phyloP scores from a whole-genome alignment of 2,888 invertebrate genomes.

The Pseudococcus viburni region DNA sequence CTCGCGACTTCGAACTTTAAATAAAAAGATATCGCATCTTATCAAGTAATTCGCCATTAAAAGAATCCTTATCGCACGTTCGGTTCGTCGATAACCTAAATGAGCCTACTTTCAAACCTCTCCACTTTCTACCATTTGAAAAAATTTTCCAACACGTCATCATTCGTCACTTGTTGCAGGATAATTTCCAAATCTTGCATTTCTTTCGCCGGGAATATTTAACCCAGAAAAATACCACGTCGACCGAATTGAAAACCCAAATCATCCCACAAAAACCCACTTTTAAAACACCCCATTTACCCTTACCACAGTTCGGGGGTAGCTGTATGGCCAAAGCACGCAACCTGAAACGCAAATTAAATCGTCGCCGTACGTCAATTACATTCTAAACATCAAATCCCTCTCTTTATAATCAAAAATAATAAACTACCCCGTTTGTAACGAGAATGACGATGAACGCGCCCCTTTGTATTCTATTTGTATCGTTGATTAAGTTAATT shows the following conservation, averaged over 20 bases:
- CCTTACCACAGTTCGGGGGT: not conserved
- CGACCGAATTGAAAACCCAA: not conserved
- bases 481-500: slow-evolving; percentile 56
- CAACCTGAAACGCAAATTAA: slow-evolving; percentile 42
- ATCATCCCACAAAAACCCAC: not conserved
- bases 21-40: not conserved
- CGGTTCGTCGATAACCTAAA: not conserved
- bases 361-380: slow-evolving; percentile 44
- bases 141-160: slow-evolving; percentile 8
- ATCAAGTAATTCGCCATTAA: slow-evolving; percentile 37
- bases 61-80: slow-evolving; percentile 16
- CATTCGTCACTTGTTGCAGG: not conserved
- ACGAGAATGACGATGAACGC: slow-evolving; percentile 21
- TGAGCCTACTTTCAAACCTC: not conserved
- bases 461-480: slow-evolving; percentile 49
- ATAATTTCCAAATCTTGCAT: not conserved
- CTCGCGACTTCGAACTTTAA: not conserved
- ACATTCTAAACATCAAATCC: slow-evolving; percentile 49
- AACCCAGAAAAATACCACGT: not conserved
- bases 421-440: slow-evolving; percentile 48
- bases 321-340: not conserved
- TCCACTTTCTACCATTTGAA: not conserved
- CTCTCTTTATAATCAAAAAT: slow-evolving; percentile 44
- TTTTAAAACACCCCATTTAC: not conserved
- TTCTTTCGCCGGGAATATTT: not conserved